Evolutionary conservation across 2,113 vertebrate species (phyloP).

Genomic region (Zosterops hypoxanthus): DNA sequence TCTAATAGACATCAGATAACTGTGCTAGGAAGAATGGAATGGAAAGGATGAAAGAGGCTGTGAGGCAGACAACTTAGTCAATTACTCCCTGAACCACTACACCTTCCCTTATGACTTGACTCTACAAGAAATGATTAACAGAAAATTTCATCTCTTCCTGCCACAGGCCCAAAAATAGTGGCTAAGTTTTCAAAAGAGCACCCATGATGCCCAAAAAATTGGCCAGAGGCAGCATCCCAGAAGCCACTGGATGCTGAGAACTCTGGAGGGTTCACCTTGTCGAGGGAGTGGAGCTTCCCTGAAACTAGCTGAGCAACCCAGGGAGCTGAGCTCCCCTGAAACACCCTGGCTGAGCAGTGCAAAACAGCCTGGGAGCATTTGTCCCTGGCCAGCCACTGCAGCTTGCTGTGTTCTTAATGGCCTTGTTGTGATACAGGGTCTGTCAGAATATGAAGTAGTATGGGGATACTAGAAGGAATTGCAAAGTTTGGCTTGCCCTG

Average conservation of each 20-base stretch:
- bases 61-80: neutral
- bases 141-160: neutral
- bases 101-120: neutral
- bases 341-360: fast-evolving
- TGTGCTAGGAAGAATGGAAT: neutral
- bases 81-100: neutral
- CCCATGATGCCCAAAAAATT: neutral
- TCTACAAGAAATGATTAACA: neutral
- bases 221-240: neutral
- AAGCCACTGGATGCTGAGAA: neutral
- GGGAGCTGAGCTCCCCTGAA: neutral
- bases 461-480: neutral
- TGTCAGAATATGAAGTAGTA: fast-evolving
- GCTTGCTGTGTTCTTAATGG: fast-evolving
- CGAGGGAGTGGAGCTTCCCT: fast-evolving
- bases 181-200: neutral
- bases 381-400: neutral
- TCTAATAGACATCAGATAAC: neutral
- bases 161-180: neutral
- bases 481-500: neutral
- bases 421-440: too few relatives aligned
- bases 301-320: neutral
- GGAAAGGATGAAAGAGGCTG: neutral
- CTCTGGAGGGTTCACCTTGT: neutral
- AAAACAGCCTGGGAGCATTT: neutral